phyloP scores from a whole-genome alignment of 2,113 vertebrate species.

The Hymenochirus boettgeri region DNA sequence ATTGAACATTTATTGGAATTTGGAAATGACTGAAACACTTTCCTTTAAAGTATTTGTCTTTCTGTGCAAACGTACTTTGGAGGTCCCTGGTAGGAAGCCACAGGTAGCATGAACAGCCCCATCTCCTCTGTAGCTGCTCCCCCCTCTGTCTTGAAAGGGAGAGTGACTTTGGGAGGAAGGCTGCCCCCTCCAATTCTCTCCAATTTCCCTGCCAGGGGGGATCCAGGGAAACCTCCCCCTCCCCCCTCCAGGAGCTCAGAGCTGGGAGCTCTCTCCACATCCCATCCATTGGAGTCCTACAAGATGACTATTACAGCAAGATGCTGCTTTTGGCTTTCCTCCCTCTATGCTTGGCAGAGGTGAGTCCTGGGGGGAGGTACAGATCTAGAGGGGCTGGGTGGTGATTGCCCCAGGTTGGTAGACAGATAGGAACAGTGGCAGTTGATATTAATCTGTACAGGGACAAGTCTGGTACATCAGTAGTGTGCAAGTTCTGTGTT shows the following conservation, averaged over 20 bases:
- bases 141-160: neutral
- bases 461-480: no score
- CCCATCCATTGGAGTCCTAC: neutral
- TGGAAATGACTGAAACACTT: no score
- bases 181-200: constrained; percentile 13
- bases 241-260: constrained; percentile 11
- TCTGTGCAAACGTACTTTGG: no score
- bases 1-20: no score
- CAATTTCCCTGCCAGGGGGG: constrained; percentile 19
- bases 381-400: neutral
- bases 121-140: constrained; percentile 6
- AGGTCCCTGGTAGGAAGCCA: no score
- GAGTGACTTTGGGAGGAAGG: constrained; percentile 12
- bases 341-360: constrained; percentile 20
- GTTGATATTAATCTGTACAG: no score
- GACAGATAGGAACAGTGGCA: no score
- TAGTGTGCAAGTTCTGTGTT: no score
- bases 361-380: constrained; percentile 14
- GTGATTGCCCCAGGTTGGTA: no score
- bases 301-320: constrained; percentile 20
- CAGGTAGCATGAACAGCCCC: no score
- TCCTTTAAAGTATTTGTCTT: no score
- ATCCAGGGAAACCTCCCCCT: constrained; percentile 4
- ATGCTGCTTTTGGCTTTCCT: constrained; percentile 28
- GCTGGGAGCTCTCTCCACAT: constrained; percentile 1